These are phyloP conservation scores for Drosophila setifemur DNA, from an alignment of 1,140 invertebrate species.

Conservation along the genomic window DNA sequence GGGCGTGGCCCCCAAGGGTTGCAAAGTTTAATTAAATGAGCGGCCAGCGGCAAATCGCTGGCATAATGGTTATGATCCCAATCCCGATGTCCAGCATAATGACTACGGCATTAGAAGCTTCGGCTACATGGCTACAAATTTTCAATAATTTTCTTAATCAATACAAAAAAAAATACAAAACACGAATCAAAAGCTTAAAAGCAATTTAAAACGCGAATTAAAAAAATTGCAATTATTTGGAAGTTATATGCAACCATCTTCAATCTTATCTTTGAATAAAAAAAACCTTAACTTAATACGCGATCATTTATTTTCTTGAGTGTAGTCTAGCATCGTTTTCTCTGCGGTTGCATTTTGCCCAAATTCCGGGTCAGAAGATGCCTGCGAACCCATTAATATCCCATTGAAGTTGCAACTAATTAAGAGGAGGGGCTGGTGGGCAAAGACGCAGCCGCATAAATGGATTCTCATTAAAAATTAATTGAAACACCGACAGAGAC, in stretches of 20 bases:
- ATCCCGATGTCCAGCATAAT: slow-evolving; percentile 18
- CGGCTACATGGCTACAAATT: too few relatives aligned
- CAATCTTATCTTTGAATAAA: too few relatives aligned
- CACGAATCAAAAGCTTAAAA: too few relatives aligned
- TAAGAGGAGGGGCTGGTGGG: slow-evolving; percentile 22
- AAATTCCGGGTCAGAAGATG: background rate
- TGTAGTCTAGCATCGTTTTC: too few relatives aligned
- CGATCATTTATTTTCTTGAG: too few relatives aligned
- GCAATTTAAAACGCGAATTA: too few relatives aligned
- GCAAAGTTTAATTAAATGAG: slow-evolving; percentile 61
- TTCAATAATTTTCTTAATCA: too few relatives aligned
- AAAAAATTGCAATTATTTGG: too few relatives aligned
- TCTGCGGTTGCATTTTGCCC: slow-evolving; percentile 15
- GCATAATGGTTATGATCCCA: slow-evolving; percentile 47
- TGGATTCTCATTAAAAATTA: slow-evolving; percentile 62
- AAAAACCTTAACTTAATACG: too few relatives aligned
- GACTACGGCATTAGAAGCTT: background rate
- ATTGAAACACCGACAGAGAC: slow-evolving; percentile 23
- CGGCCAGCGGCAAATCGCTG: slow-evolving; percentile 16
- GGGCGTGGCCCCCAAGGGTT: slow-evolving; percentile 29
- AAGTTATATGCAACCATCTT: too few relatives aligned
- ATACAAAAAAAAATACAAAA: too few relatives aligned
- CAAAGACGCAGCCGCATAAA: slow-evolving; percentile 29
- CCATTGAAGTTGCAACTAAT: slow-evolving; percentile 52
- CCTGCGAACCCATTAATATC: background rate